Base-by-base conservation (phyloP, 2,113 vertebrate genomes). In the Jacana jacana region DNA sequence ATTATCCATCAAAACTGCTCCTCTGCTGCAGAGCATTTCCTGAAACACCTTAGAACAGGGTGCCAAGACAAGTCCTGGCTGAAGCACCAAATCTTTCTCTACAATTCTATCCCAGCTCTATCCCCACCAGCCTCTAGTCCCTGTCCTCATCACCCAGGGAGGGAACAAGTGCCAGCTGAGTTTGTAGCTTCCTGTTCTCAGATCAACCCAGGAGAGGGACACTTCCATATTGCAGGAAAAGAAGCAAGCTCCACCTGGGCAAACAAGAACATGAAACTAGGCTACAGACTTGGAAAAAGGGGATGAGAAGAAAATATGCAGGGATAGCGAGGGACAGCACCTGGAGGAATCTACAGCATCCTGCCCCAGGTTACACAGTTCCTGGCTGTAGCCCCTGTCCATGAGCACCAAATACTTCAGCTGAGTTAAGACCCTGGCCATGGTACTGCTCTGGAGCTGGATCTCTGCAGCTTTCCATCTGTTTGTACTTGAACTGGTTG, bases 401-500 rank as follows among this genome's bases (percentile, higher is more conserved):
- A 90, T 57, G 27, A 94, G 71, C 82, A 90, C 72, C 80, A 90
- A 48, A 95, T 85, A 91, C 90, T 83, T 92, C 64, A 68, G 72
- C 91, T 52, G 72, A 94, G 79, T 95, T 89, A 93, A 96, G 72
- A 71, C 22, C 86, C 90, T 81, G 65, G 92, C 86, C 86, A 91
- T 52, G 88, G 86, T 81, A 88, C 90, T 91, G 89, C 76, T 78
- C 3, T 17, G 6, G 93, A 91, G 79, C 82, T 97, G 68, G 79
- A 77, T 66, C 55, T 90, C 88, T 78, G 72, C 80, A 86, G 64
- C 60, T 81, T 90, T 70, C 86, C 95, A 97, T 95, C 93, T 97
- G 91, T 91, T 96, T 95, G 78, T 79, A 94, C 84, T 94, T 96
- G 87, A 96, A 88, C 87, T 85, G 66, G 80, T 95, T 70, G 82